A percentile compares a stretch with the other conserved stretches of the same genome.
These are phyloP conservation scores for Tenthredo mesomela DNA, from an alignment of 2,888 invertebrate genomes.

Conservation along the genomic window DNA sequence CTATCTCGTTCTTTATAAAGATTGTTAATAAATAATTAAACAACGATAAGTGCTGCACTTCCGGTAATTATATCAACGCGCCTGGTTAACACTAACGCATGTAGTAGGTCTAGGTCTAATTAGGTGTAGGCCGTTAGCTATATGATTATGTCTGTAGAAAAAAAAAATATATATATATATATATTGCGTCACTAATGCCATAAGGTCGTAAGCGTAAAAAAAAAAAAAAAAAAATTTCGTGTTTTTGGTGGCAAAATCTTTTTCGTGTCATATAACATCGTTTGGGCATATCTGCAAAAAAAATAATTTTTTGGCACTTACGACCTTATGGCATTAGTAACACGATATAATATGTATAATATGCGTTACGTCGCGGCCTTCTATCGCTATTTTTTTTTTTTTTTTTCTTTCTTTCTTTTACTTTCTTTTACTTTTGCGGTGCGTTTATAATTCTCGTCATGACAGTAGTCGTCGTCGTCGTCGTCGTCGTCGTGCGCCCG, in stretches of 20 bases:
- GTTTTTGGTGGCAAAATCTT: too few species aligned
- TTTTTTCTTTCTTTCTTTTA: not conserved
- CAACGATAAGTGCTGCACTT: not conserved
- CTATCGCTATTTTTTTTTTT: not conserved
- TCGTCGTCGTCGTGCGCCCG: too few species aligned
- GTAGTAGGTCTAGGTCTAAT: not conserved
- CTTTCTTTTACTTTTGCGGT: not conserved
- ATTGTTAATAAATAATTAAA: constrained; percentile 10
- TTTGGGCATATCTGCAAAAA: too few species aligned
- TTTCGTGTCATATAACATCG: too few species aligned
- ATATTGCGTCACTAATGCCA: too few species aligned
- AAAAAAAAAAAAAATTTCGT: too few species aligned
- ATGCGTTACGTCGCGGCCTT: not conserved
- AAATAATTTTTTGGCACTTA: too few species aligned
- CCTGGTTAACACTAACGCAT: too few species aligned
- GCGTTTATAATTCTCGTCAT: constrained; percentile 12
- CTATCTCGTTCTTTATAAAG: not conserved
- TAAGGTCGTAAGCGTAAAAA: too few species aligned
- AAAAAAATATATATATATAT: not conserved
- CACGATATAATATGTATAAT: too few species aligned
- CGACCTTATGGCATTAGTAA: too few species aligned
- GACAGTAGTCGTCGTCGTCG: constrained; percentile 54
- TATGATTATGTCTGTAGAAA: not conserved
- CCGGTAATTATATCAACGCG: not conserved
- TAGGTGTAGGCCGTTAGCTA: not conserved